Base-by-base conservation (phyloP, 2,113 vertebrate genomes). In the Hassar affinis region DNA sequence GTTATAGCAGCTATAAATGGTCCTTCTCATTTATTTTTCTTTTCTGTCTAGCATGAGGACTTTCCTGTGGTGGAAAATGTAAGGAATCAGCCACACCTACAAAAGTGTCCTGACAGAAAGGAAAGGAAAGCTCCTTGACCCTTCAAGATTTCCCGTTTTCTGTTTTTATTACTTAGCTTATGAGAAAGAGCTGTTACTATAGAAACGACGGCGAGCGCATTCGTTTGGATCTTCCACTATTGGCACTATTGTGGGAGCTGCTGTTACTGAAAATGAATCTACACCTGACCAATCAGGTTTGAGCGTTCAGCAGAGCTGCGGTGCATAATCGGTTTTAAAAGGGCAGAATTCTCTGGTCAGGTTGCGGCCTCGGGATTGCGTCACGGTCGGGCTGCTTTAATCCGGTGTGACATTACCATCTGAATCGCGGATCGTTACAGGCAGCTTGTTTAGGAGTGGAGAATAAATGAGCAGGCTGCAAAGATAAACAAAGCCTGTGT, bases 401-500 rank as follows among this genome's bases (percentile, higher is more conserved):
- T 78, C 82, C 49, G 35, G 57, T 51, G 78, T 66, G 22, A 61
- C 62, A 52, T 27, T 62, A 57, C 30, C 64, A 49, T 80, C 45
- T 80, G 78, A 69, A 64, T 68, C 61, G 51, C 51, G 59, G 52
- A 47, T 83, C 71, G 42, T 79, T 72, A 27, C 54, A 20, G 72
- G 52, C 45, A 69, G 74, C 80, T 61, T 74, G 85, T 80, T 80
- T 66, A 71, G 82, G 27, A 54, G 56, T 66, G 18, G 57, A n/a
- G 38, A 54, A 71, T 66, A 82, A 87, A 82, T 66, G 83, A 85
- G 68, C 83, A 78, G 49, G 66, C 76, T 87, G 86, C 74, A 82
- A 87, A 81, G 74, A 78, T 83, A 85, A 81, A 85, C 83, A 85
- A 82, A 79, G 83, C 64, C 68, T 56, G 49, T 84, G 56, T 78